Evolutionary conservation across 2,888 invertebrate genomes (phyloP).

Genomic region (Apamea crenata): DNA sequence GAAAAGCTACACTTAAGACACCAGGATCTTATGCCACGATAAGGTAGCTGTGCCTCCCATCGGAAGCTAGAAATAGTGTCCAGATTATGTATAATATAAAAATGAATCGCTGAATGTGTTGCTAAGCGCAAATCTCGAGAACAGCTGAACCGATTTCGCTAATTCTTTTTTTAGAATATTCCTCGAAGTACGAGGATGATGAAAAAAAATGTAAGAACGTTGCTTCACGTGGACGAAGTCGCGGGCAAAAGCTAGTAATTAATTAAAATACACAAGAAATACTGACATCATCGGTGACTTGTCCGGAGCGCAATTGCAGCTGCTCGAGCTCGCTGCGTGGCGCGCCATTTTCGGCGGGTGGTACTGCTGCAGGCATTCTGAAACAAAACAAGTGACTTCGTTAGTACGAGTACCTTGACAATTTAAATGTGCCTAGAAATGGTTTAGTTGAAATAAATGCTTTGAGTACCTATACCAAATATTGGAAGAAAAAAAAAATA

Average conservation of each 20-base stretch:
- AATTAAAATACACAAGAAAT: conserved; percentile 17
- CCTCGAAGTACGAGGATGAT: too few species aligned
- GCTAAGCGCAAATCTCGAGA: too few species aligned
- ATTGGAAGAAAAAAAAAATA: neutral
- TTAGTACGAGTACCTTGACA: conserved; percentile 7
- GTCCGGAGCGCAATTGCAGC: conserved; percentile 95
- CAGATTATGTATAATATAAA: too few species aligned
- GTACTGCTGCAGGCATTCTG: conserved; percentile 92
- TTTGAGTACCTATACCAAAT: neutral
- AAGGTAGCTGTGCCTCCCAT: neutral
- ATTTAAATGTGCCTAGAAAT: neutral
- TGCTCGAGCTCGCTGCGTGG: conserved; percentile 97
- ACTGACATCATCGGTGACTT: conserved; percentile 97
- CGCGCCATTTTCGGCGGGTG: conserved; percentile 91
- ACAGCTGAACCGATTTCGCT: too few species aligned
- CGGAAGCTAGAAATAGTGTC: neutral
- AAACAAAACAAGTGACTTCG: conserved; percentile 70
- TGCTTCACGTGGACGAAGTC: too few species aligned
- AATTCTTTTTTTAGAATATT: too few species aligned
- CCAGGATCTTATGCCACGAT: neutral
- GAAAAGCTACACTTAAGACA: neutral
- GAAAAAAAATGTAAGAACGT: too few species aligned
- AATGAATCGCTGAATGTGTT: too few species aligned
- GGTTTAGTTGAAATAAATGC: neutral
- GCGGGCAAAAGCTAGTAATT: too few species aligned